Evolutionary conservation across 2,888 invertebrate species (phyloP).

Genomic region (Hydropsyche betteni): DNA sequence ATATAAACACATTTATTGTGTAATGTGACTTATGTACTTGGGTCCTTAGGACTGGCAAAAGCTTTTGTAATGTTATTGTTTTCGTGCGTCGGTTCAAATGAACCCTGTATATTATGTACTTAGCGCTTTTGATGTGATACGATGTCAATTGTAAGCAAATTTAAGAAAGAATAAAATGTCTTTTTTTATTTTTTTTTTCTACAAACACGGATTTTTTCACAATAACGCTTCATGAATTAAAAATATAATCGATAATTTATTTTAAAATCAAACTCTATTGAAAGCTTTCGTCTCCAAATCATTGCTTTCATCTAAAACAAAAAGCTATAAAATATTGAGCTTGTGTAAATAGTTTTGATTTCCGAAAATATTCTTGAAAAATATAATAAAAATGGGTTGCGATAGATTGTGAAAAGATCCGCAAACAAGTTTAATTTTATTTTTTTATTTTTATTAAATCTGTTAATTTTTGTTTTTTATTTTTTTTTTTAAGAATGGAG

Average conservation of each 20-base stretch:
- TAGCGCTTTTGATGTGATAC: slow-evolving; percentile 51
- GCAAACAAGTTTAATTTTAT: slow-evolving; percentile 56
- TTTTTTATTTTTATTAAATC: slow-evolving; percentile 57
- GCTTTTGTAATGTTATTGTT: slow-evolving; percentile 38
- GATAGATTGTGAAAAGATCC: slow-evolving; percentile 22
- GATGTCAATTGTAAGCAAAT: slow-evolving; percentile 51
- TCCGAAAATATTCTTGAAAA: slow-evolving; percentile 34
- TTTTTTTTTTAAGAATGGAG: slow-evolving; percentile 86
- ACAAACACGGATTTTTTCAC: too few relatives aligned
- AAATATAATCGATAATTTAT: background rate
- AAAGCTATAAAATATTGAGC: too few relatives aligned
- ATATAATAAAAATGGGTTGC: background rate
- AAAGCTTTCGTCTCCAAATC: slow-evolving; percentile 16
- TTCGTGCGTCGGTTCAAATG: background rate
- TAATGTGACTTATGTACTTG: slow-evolving; percentile 29
- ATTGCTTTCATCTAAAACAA: background rate
- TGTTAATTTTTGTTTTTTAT: slow-evolving; percentile 59
- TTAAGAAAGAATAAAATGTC: slow-evolving; percentile 46
- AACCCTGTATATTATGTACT: slow-evolving; percentile 13
- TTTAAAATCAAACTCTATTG: background rate
- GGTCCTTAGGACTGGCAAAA: slow-evolving; percentile 26
- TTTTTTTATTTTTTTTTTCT: slow-evolving; percentile 49
- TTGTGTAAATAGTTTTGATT: slow-evolving; percentile 47
- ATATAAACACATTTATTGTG: slow-evolving; percentile 32
- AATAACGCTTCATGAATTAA: background rate